Evolutionary conservation across 2,797 vertebrate genomes (phyloP), one percentile per base, ranked within the genome.

Genomic region (Silurus lanzhouensis): DNA sequence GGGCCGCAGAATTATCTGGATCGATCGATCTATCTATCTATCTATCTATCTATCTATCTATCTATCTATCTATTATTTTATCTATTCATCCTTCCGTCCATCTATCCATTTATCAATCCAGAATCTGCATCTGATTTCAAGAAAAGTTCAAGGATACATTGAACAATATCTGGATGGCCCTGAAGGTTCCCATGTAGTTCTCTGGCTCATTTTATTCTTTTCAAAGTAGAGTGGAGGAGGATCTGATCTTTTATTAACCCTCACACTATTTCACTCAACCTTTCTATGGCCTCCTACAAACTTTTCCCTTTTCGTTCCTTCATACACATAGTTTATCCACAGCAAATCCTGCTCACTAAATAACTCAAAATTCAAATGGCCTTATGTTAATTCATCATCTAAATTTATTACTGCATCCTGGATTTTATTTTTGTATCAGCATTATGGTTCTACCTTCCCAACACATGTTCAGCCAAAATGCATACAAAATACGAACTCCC

Each of bases 231-330:
- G n/a, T 48, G 58, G 70, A 83, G 61, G 38, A 70, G n/a, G 20
- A 22, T 66, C 12, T 83, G 67, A 85, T 44, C 88, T 86, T 72
- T 15, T 70, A 77, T 61, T 83, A 84, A 82, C 74, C 78, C 46
- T 48, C 48, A 77, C 52, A 57, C 55, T 44, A 55, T 48, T 83
- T 70, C 72, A 52, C n/a, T 71, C 44, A 25, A 64, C 22, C 46
- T 81, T 44, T 80, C 67, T 67, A 48, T 48, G n/a, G n/a, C 38
- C 71, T 22, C 27, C 55, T 8, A 58, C 44, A 48, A 64, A 52
- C 14, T 58, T 46, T 48, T 38, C 2, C 22, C 60, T 27, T 10
- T 46, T 67, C 48, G 83, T 82, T 83, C 66, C 44, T 38, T 86
- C 27, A 38, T 81, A 52, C 68, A 61, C 38, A 15, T 6, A 25